These are phyloP conservation scores for Enteromius thamalakanensis DNA, from an alignment of 2,797 vertebrate genomes.

Conservation along the genomic window DNA sequence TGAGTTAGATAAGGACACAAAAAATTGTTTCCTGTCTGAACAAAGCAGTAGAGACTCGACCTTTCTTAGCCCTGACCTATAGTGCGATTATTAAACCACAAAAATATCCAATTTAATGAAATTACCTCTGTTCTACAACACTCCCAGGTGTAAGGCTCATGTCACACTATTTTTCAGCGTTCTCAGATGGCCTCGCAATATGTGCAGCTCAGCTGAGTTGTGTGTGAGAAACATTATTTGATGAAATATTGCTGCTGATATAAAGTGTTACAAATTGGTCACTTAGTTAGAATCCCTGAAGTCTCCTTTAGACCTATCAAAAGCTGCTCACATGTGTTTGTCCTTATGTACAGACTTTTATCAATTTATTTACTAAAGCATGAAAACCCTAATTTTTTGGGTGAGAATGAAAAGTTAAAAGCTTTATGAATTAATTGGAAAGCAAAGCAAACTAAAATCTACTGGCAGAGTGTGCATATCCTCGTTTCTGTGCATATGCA, in stretches of 20 bases:
- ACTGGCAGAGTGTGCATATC: neutral
- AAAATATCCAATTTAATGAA: neutral
- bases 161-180: neutral
- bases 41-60: neutral
- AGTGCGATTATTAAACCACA: neutral
- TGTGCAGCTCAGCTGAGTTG: neutral
- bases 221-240: neutral
- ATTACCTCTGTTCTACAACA: neutral
- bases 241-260: neutral
- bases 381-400: neutral
- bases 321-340: neutral
- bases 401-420: neutral
- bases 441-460: neutral
- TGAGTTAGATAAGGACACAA: neutral
- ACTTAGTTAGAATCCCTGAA: neutral
- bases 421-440: constrained; percentile 10
- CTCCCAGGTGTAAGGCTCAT: neutral
- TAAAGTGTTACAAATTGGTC: neutral
- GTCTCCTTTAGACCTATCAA: neutral
- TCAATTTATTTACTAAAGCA: neutral
- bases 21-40: neutral
- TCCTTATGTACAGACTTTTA: too few species aligned
- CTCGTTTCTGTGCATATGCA: neutral
- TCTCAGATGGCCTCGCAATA: neutral
- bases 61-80: neutral